Base-by-base conservation (phyloP, 2,888 invertebrate genomes). In the Himalopsyche japonica region DNA sequence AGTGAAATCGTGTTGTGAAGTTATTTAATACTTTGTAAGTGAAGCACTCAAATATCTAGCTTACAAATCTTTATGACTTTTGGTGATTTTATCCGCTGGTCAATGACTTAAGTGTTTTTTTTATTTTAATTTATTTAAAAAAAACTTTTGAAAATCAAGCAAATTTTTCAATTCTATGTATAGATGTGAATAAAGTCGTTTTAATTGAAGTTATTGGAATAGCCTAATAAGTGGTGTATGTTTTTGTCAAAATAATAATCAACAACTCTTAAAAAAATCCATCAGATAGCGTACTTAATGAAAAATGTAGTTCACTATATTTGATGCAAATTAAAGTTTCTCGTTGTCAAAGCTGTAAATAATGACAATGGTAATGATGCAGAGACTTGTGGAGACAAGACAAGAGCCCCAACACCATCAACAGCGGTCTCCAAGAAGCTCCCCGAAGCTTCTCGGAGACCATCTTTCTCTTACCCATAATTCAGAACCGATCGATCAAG, bases 321-420 rank as follows among this genome's bases (percentile, higher is more conserved):
- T 30, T 15, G 8, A 12, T 70, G 15, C 27, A 70, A 24, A 70
- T 27, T 12, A 70, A 30, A 70, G 24, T 70, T 57, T 57, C 3
- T 70, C 76, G 27, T 30, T 27, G 30, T 70, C n/a, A 34, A 32
- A 27, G 43, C 27, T 30, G 34, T 57, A 80, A 83, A 90, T 89
- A 89, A 91, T 91, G 91, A 91, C 91, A 90, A 91, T 91, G 91
- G 89, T 91, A 89, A 91, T 91, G 91, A 91, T 91, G 91, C 91
- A 91, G 88, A 89, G 91, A 88, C 88, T 90, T 78, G 89, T 90
- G 81, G 89, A 90, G 87, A 88, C 89, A 48, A 85, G 86, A 80
- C 86, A 80, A 47, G 85, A 87, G n/a, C 77, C 79, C 48, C 79
- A 78, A 47, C 83, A 82, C 34, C 84, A 64, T 43, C 84, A 84